A percentile compares a stretch with the other conserved stretches of the same genome.
phyloP scores from a whole-genome alignment of 2,113 vertebrate genomes.

The Indicator maculatus region DNA sequence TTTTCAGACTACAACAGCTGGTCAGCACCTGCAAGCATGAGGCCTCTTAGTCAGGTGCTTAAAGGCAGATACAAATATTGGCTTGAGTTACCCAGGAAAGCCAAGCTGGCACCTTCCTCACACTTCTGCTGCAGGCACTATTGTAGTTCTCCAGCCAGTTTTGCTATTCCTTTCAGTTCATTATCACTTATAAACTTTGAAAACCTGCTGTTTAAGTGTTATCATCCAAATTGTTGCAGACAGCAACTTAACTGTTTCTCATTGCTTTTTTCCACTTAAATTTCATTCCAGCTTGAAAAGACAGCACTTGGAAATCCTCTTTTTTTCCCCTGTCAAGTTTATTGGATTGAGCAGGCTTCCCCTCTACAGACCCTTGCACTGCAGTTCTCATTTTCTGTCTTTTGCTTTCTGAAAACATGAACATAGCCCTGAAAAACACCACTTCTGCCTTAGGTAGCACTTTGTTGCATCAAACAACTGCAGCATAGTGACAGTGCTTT shows the following conservation, averaged over 20 bases:
- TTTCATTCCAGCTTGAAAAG: background rate
- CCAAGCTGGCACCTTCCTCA: background rate
- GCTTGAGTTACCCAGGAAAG: background rate
- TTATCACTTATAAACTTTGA: background rate
- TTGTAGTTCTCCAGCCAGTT: fast-evolving
- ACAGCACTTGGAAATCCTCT: background rate
- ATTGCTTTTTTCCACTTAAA: background rate
- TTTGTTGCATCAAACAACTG: background rate
- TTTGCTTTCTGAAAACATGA: background rate
- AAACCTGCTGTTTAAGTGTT: background rate
- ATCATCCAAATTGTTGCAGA: background rate
- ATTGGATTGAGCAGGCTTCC: background rate
- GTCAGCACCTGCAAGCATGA: background rate
- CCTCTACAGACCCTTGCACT: background rate
- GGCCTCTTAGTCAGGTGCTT: background rate
- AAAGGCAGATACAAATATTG: fast-evolving
- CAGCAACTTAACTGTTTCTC: background rate
- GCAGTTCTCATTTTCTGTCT: background rate
- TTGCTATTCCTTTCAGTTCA: background rate
- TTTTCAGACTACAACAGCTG: background rate
- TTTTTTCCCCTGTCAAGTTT: background rate
- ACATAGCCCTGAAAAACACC: background rate
- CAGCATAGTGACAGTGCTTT: background rate
- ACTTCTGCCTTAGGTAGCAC: background rate
- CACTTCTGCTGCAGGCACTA: background rate